Evolutionary conservation across 2,797 vertebrate species (phyloP).

Genomic region (Pelobates cultripes): DNA sequence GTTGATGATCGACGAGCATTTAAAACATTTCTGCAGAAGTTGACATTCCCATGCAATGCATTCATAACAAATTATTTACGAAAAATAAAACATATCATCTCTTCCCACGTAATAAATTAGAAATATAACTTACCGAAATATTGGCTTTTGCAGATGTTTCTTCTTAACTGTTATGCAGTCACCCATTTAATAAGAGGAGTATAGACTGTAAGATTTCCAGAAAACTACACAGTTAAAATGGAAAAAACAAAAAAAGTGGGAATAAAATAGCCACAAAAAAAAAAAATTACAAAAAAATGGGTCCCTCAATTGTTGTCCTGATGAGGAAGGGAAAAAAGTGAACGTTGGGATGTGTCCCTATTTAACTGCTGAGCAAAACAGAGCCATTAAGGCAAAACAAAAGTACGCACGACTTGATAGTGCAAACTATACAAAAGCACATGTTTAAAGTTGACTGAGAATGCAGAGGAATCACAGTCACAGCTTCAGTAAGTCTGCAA

Average conservation of each 20-base stretch:
- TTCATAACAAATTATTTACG: neutral
- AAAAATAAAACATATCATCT: neutral
- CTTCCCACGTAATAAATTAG: neutral
- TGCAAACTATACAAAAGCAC: conserved; percentile 69
- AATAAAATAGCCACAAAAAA: conserved; percentile 6
- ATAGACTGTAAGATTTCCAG: conserved; percentile 66
- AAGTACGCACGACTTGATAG: conserved; percentile 66
- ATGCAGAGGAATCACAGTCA: conserved; percentile 51
- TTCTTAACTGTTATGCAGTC: conserved; percentile 87
- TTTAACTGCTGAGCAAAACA: conserved; percentile 77
- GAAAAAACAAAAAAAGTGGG: conserved; percentile 54
- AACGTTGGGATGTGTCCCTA: conserved; percentile 71
- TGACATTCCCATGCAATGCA: neutral
- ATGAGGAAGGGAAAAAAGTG: conserved; percentile 65
- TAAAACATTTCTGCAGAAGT: too few relatives aligned
- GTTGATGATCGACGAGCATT: too few relatives aligned
- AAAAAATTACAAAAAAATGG: conserved; percentile 63
- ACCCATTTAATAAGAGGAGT: conserved; percentile 82
- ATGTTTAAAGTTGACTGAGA: conserved; percentile 64
- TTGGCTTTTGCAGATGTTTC: conserved; percentile 87
- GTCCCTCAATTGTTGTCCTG: conserved; percentile 74
- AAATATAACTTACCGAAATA: conserved; percentile 83
- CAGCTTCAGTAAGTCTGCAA: conserved; percentile 65
- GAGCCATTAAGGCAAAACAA: conserved; percentile 85
- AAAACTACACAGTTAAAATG: conserved; percentile 66